Conservation (phyloP, 2,888 invertebrate species). For the Brenthis daphne region DNA sequence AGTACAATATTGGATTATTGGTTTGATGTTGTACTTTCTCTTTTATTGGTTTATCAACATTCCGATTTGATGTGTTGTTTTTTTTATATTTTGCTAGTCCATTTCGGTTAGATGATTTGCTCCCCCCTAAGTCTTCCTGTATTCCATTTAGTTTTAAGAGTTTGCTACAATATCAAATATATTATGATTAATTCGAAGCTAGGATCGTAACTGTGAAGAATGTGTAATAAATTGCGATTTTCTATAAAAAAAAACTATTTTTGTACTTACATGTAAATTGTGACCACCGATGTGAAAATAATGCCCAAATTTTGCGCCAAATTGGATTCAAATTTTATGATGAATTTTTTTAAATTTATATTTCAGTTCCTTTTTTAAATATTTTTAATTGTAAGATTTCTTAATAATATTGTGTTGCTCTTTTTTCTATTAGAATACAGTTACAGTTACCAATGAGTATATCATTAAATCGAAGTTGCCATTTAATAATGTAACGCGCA, state of each 20-base stretch:
- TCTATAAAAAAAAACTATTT: not conserved
- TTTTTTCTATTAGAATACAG: not conserved
- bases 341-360: not conserved
- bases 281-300: not conserved
- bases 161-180: slow-evolving; percentile 9
- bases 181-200: slow-evolving; percentile 19
- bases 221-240: not conserved
- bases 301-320: not conserved
- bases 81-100: slow-evolving; percentile 6
- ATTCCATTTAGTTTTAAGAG: slow-evolving; percentile 27
- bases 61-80: slow-evolving; percentile 25
- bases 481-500: slow-evolving; percentile 13
- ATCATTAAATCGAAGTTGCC: slow-evolving; percentile 20
- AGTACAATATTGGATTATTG: not conserved
- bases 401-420: not conserved
- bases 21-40: slow-evolving; percentile 15
- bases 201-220: not conserved
- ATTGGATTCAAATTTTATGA: not conserved
- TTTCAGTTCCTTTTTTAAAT: not conserved
- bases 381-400: not conserved
- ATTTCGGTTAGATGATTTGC: slow-evolving; percentile 17
- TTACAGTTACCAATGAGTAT: not conserved
- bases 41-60: slow-evolving; percentile 30
- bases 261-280: not conserved
- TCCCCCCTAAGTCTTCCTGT: slow-evolving; percentile 30